Evolutionary conservation across 2,888 invertebrate genomes (phyloP).

Genomic region (Cosmorhoe ocellata): DNA sequence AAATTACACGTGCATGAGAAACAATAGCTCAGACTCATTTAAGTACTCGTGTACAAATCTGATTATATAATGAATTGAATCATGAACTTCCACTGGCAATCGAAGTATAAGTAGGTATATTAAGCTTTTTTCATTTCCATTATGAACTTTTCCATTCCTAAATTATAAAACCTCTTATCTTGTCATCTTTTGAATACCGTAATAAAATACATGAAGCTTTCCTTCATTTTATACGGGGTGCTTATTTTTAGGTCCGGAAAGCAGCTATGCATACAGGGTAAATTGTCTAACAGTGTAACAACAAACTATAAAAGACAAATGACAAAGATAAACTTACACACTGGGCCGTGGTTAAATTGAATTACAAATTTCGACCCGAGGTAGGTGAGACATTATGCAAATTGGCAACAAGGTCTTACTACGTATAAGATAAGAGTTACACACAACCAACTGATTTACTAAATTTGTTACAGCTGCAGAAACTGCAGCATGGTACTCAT

Average conservation of each 20-base stretch:
- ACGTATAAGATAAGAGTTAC: constrained; percentile 37
- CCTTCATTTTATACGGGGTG: constrained; percentile 1
- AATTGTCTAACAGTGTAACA: constrained; percentile 34
- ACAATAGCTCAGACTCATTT: too few relatives aligned
- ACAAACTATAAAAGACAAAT: constrained; percentile 41
- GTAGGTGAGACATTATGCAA: constrained; percentile 60
- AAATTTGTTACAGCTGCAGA: constrained; percentile 16
- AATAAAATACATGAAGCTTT: not conserved
- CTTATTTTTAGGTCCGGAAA: constrained; percentile 8
- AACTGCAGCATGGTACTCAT: constrained; percentile 2
- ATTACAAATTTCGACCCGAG: constrained; percentile 52
- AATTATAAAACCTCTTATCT: not conserved
- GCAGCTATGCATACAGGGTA: constrained; percentile 9
- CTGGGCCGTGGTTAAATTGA: constrained; percentile 49
- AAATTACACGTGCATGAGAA: too few relatives aligned
- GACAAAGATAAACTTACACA: constrained; percentile 37
- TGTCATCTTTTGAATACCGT: not conserved
- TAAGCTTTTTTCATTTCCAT: too few relatives aligned
- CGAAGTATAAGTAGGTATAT: too few relatives aligned
- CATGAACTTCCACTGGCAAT: too few relatives aligned
- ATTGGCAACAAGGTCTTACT: constrained; percentile 45
- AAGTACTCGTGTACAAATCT: too few relatives aligned
- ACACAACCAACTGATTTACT: constrained; percentile 35
- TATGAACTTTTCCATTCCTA: not conserved
- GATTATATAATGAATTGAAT: too few relatives aligned